A percentile compares a stretch with the other conserved stretches of the same genome.
These are phyloP conservation scores for Brenthis hecate DNA, from an alignment of 2,888 invertebrate genomes.

Conservation along the genomic window DNA sequence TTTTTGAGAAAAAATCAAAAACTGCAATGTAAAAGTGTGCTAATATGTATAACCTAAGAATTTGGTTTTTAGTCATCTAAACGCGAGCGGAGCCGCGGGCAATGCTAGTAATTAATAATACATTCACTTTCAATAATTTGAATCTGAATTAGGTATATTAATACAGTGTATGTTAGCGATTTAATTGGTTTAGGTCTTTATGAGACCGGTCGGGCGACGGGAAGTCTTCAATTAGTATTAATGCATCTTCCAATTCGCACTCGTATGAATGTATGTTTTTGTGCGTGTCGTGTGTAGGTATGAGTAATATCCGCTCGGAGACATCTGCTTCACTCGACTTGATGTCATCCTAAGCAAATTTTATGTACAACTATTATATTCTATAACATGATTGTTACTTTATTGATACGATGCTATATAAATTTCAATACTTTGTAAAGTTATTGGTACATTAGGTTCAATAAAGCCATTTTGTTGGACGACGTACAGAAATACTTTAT, in stretches of 20 bases:
- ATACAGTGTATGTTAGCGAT: slow-evolving; percentile 16
- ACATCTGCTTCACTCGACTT: slow-evolving; percentile 59
- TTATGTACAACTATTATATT: slow-evolving; percentile 48
- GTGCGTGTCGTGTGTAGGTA: slow-evolving; percentile 45
- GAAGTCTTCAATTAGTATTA: slow-evolving; percentile 78
- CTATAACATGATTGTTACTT: slow-evolving; percentile 31
- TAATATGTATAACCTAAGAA: too few relatives aligned
- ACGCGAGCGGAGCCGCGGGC: too few relatives aligned
- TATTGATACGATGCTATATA: slow-evolving; percentile 26
- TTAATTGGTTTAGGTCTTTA: slow-evolving; percentile 44
- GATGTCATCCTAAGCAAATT: slow-evolving; percentile 46
- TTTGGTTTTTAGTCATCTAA: too few relatives aligned
- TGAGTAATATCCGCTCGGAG: slow-evolving; percentile 74
- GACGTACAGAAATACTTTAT: slow-evolving; percentile 2
- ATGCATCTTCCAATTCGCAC: slow-evolving; percentile 65
- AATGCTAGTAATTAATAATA: neutral
- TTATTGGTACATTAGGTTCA: slow-evolving; percentile 27
- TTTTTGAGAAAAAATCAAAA: too few relatives aligned
- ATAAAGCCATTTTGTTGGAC: slow-evolving; percentile 17
- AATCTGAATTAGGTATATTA: slow-evolving; percentile 4
- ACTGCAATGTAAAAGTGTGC: too few relatives aligned
- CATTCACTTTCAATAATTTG: neutral
- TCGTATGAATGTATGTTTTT: slow-evolving; percentile 53
- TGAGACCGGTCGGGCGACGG: slow-evolving; percentile 54
- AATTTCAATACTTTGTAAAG: slow-evolving; percentile 33